Base-by-base conservation (phyloP, 2,888 invertebrate genomes). In the Drosophila buzzatii region DNA sequence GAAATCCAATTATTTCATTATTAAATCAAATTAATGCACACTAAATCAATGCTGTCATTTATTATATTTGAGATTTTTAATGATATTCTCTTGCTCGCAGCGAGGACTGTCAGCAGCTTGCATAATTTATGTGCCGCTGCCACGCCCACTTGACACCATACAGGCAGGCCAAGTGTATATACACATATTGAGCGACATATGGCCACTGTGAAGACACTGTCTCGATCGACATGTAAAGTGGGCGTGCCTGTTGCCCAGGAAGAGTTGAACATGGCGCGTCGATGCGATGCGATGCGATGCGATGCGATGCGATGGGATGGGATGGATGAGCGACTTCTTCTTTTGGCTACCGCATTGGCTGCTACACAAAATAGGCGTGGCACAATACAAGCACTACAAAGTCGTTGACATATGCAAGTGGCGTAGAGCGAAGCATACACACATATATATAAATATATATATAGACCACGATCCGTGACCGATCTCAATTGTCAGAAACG, bases 21-120 rank as follows among this genome's bases (percentile, higher is more conserved):
- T 78, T 66, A 79, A 79, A 79, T 81, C 67, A 81, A 78, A 71
- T 78, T 55, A 66, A 61, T 67, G 63, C 56, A 41, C 77, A 73
- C 57, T 89, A 90, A 86, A 90, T 89, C 89, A 90, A 77, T 76
- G 58, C 52, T 71, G 81, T 73, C 77, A 70, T 89, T 79, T 86
- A 89, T 90, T 73, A 73, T 79, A 82, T 85, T 73, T 66, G 58
- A 66, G 73, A 61, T 63, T 83, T 72, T 79, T 81, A 90, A 84
- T 90, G 89, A 90, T 83, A 71, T 82, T 75, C 69, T 69, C 23
- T 3, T 3, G 9, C 20, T 76, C 64, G 52, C 86, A 75, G 67
- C 58, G 69, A 23, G 57, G 72, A 53, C 73, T 86, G 85, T 86
- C 89, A 81, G 70, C 85, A 88, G 66, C 58, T 84, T 79, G 56